phyloP scores from a whole-genome alignment of 2,797 vertebrate species.

The Neosalanx taihuensis region DNA sequence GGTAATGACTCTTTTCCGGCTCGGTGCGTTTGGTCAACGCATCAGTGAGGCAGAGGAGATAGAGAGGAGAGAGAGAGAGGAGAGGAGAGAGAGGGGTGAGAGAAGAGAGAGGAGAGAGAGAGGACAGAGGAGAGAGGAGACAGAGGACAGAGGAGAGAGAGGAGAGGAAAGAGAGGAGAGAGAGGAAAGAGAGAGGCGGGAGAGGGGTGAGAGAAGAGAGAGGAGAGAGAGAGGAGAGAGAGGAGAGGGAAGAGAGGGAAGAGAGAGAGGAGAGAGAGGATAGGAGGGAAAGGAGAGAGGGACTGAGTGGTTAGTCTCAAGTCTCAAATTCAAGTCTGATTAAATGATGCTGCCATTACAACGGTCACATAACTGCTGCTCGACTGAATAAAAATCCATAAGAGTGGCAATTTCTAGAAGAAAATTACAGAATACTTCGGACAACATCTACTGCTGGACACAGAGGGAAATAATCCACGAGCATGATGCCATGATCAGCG shows the following conservation, averaged over 20 bases:
- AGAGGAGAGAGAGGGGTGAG: too few relatives aligned
- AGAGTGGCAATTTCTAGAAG: neutral
- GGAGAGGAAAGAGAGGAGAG: too few relatives aligned
- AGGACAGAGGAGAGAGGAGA: too few relatives aligned
- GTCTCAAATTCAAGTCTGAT: conserved; percentile 15
- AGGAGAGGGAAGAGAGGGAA: too few relatives aligned
- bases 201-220: too few relatives aligned
- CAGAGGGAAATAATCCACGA: neutral
- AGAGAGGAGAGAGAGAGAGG: too few relatives aligned
- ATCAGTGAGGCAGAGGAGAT: conserved; percentile 4
- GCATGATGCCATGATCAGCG: neutral
- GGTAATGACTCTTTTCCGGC: conserved; percentile 48
- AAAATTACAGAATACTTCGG: neutral
- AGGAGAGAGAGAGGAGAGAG: too few relatives aligned
- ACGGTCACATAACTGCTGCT: neutral
- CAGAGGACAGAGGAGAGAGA: too few relatives aligned
- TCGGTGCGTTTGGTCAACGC: conserved; percentile 37
- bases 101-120: too few relatives aligned
- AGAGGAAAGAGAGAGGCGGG: too few relatives aligned
- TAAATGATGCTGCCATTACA: conserved; percentile 13
- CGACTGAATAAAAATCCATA: neutral
- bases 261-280: too few relatives aligned
- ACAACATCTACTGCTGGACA: neutral
- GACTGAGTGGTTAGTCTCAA: conserved; percentile 35
- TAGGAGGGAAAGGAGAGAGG: too few relatives aligned